These are phyloP conservation scores for Argentina silus DNA, from an alignment of 2,797 vertebrate genomes.

Conservation along the genomic window DNA sequence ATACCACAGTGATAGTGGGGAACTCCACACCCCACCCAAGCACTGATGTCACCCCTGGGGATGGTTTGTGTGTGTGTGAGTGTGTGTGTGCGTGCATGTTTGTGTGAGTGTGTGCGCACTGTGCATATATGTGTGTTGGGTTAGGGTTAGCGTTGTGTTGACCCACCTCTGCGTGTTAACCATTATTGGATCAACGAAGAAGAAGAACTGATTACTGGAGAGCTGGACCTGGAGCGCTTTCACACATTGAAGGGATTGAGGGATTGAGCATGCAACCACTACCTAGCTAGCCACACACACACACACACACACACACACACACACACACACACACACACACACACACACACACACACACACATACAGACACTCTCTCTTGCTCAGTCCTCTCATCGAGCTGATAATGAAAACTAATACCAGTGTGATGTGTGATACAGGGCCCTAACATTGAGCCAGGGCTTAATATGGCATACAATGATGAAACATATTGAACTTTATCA, in stretches of 20 bases:
- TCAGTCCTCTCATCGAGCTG: constrained; percentile 77
- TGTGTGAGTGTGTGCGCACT: constrained; percentile 7
- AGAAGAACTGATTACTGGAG: constrained; percentile 62
- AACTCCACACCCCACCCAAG: constrained; percentile 58
- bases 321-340: constrained; percentile 59
- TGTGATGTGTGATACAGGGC: constrained; percentile 80
- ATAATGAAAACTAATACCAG: constrained; percentile 77
- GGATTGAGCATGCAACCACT: constrained; percentile 52
- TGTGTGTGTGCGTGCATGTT: constrained; percentile 14
- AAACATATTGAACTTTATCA: constrained; percentile 66
- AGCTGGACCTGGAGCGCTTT: constrained; percentile 60
- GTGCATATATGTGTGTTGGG: constrained; percentile 18
- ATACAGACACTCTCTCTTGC: constrained; percentile 58
- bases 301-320: constrained; percentile 73
- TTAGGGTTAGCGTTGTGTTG: constrained; percentile 4
- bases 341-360: constrained; percentile 71
- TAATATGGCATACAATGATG: constrained; percentile 73
- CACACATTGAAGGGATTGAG: constrained; percentile 56
- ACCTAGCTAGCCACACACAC: constrained; percentile 46
- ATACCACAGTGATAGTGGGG: constrained; percentile 66
- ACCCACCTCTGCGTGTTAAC: constrained; percentile 26
- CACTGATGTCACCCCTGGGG: constrained; percentile 44
- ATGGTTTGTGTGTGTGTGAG: constrained; percentile 14
- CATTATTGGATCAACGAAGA: constrained; percentile 65
- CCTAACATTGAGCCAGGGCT: constrained; percentile 81